These are phyloP conservation scores for Tragulus kanchil DNA, from an alignment of 2,113 vertebrate species.

Conservation along the genomic window DNA sequence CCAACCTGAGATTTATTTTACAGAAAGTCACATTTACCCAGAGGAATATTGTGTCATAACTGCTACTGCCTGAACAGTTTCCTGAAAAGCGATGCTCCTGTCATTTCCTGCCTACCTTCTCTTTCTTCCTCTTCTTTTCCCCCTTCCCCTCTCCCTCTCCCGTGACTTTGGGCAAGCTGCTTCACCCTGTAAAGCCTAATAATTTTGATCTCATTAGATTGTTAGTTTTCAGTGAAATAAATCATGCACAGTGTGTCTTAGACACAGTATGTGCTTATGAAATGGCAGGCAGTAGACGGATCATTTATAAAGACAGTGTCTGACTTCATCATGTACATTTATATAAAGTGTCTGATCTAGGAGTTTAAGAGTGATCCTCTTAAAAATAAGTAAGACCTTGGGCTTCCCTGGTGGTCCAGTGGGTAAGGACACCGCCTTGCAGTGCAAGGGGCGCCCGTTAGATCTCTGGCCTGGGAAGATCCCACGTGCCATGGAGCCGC, in stretches of 20 bases:
- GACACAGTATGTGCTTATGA: background rate
- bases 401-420: too few relatives aligned
- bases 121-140: background rate
- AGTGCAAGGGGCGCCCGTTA: too few relatives aligned
- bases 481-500: too few relatives aligned
- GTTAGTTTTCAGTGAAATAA: background rate
- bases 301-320: background rate
- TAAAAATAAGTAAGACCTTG: background rate
- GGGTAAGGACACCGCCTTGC: too few relatives aligned
- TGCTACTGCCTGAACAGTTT: background rate
- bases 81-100: background rate
- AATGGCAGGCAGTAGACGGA: background rate
- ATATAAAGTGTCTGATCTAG: background rate
- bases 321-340: background rate
- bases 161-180: background rate
- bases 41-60: background rate
- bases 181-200: background rate
- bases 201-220: background rate
- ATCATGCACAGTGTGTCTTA: background rate
- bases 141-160: background rate
- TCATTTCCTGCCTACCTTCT: background rate
- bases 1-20: background rate
- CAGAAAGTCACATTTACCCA: background rate
- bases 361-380: background rate
- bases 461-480: too few relatives aligned